Base-by-base conservation (phyloP, 2,888 invertebrate genomes). In the Latrodectus hesperus region DNA sequence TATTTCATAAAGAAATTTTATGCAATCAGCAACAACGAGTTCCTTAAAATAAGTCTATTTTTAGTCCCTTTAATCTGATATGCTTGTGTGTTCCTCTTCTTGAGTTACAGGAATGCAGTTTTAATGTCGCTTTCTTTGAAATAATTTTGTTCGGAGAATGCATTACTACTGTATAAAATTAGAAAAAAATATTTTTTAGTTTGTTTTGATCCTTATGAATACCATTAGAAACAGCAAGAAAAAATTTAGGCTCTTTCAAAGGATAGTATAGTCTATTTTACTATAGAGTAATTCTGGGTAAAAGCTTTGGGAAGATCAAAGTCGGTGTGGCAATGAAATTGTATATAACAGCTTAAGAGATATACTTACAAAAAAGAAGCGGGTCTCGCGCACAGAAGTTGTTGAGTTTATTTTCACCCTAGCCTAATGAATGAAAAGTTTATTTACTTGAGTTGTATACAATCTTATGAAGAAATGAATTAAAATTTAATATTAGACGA, bases 41-140 rank as follows among this genome's bases (percentile, higher is more conserved):
- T 60, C n/a, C 60, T 60, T 60, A 60, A 38, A 81, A 81, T 81
- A 38, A 64, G 14, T 17, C 53, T 73, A 68, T 70, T 70, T 75
- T 75, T 75, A 60, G 53, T 49, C 51, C 60, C 52, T 74, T 55
- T 26, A 60, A 75, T 68, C 38, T 38, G 68, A 75, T 77, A 17
- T 49, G 22, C 64, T 80, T 9, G n/a, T 64, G 26, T 16, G 72
- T 51, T 51, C 38, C 8, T 26, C 71, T 22, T 38, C 79, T 79
- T 71, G 17, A 49, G 71, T 79, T 79, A 70, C 79, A 71, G 60
- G 79, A 79, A 79, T 79, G 68, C 17, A 64, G 68, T 71, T 79
- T 79, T 68, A 77, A 77, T 77, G 67, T 76, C 53, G 51, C 67
- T 52, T 52, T 22, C 68, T 12, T 60, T 16, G n/a, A 60, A 60